These are phyloP conservation scores for Thinocorus orbignyianus DNA, from an alignment of 2,113 vertebrate genomes.

Conservation along the genomic window DNA sequence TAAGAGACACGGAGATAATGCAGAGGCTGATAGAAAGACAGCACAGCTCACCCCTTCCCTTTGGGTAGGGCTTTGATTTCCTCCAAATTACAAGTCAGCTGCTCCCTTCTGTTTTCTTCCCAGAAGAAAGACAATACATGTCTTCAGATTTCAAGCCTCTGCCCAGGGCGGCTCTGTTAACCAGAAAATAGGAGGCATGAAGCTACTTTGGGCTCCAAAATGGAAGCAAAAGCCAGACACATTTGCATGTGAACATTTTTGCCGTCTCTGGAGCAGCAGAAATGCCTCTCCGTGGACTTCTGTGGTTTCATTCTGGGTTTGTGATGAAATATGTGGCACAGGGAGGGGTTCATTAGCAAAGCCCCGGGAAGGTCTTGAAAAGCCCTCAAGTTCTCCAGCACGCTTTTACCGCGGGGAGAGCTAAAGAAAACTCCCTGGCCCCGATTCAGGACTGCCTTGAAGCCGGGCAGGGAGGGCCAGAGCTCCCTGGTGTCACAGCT, in stretches of 20 bases:
- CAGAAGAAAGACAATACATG: neutral
- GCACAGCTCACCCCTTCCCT: neutral
- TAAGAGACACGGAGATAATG: neutral
- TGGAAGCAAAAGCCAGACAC: neutral
- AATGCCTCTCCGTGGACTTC: neutral
- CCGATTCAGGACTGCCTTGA: neutral
- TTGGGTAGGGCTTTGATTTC: neutral
- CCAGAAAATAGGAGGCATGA: neutral
- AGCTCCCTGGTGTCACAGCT: neutral
- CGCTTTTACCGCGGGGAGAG: neutral
- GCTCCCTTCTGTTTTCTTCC: slow-evolving; percentile 7
- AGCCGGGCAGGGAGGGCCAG: neutral
- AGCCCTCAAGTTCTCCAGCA: neutral
- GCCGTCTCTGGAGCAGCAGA: neutral
- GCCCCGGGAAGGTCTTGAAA: neutral
- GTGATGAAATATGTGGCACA: slow-evolving; percentile 35
- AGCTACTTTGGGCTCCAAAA: neutral
- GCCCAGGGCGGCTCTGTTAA: neutral
- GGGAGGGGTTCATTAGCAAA: slow-evolving; percentile 12
- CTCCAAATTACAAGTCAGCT: neutral
- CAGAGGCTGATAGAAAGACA: neutral
- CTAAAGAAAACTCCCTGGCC: neutral
- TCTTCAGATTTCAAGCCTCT: neutral
- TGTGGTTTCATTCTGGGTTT: neutral
- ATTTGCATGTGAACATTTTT: neutral